Conservation (phyloP, 1,140 invertebrate species). For the Scaptodrosophila lebanonensis region DNA sequence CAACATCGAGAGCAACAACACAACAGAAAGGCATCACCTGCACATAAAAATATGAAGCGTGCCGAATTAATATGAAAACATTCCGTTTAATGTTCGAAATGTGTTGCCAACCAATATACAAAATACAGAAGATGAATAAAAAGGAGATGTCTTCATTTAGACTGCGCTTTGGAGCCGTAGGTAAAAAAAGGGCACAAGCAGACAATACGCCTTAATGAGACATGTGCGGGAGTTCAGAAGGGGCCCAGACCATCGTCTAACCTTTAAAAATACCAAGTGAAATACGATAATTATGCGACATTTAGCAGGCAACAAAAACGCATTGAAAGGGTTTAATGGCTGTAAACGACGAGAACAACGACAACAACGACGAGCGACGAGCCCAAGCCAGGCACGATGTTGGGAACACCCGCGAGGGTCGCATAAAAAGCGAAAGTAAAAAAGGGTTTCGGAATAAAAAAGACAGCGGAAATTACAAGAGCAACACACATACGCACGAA, state of each 20-base stretch:
- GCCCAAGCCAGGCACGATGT: no score
- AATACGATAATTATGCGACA: slow-evolving; percentile 74
- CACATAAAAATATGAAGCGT: slow-evolving; percentile 35
- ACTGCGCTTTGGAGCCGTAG: no score
- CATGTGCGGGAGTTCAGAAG: slow-evolving; percentile 17
- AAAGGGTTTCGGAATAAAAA: slow-evolving; percentile 39
- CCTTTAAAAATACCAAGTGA: slow-evolving; percentile 38
- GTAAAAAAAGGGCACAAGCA: slow-evolving; percentile 17
- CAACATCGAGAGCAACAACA: neutral
- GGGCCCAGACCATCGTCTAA: slow-evolving; percentile 7
- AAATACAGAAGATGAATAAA: slow-evolving; percentile 20
- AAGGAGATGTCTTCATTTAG: no score
- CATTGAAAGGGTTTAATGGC: slow-evolving; percentile 59
- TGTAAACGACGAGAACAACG: slow-evolving; percentile 19
- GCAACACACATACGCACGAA: slow-evolving; percentile 33
- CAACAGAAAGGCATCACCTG: neutral
- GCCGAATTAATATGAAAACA: slow-evolving; percentile 61
- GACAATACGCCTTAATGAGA: slow-evolving; percentile 64
- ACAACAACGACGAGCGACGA: no score
- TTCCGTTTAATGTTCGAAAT: slow-evolving; percentile 58
- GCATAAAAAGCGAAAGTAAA: slow-evolving; percentile 51
- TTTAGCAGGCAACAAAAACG: slow-evolving; percentile 52
- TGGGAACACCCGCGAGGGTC: no score
- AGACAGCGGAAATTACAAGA: slow-evolving; percentile 66
- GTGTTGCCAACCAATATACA: slow-evolving; percentile 32